Conservation (phyloP, 2,797 vertebrate genomes). For the Benthosema pterotum region DNA sequence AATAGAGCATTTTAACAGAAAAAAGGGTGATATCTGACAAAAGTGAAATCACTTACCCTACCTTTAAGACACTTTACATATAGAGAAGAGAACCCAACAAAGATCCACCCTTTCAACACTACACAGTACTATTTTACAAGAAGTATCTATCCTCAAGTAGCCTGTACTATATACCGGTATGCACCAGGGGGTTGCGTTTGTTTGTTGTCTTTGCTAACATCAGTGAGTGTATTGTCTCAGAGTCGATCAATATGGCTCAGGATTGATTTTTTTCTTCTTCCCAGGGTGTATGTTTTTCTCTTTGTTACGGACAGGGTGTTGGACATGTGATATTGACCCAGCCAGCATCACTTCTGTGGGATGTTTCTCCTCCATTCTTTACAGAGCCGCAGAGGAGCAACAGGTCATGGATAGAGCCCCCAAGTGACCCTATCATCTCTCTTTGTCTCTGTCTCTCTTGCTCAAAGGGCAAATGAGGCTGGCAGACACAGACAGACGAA, state of each 20-base stretch:
- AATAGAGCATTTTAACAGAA: too few species aligned
- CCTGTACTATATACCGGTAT: too few species aligned
- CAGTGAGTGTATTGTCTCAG: not conserved
- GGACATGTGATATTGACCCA: constrained; percentile 60
- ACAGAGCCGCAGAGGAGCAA: constrained; percentile 6
- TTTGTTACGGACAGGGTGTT: constrained; percentile 43
- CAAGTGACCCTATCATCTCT: constrained; percentile 59
- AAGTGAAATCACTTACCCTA: too few species aligned
- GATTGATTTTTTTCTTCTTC: constrained; percentile 11
- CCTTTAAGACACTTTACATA: too few species aligned
- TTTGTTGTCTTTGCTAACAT: not conserved
- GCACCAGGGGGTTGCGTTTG: not conserved
- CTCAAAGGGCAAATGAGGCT: too few species aligned
- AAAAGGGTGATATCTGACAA: too few species aligned
- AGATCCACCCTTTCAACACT: too few species aligned
- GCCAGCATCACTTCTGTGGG: constrained; percentile 45
- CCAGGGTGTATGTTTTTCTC: constrained; percentile 4
- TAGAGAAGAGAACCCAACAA: too few species aligned
- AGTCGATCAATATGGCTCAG: constrained; percentile 18
- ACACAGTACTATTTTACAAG: too few species aligned
- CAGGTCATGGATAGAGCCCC: constrained; percentile 43
- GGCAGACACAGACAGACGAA: too few species aligned
- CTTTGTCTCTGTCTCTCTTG: constrained; percentile 5
- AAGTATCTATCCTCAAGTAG: not conserved
- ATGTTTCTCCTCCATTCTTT: constrained; percentile 52